Evolutionary conservation across 2,888 invertebrate species (phyloP).

Genomic region (Drosophila siamana): DNA sequence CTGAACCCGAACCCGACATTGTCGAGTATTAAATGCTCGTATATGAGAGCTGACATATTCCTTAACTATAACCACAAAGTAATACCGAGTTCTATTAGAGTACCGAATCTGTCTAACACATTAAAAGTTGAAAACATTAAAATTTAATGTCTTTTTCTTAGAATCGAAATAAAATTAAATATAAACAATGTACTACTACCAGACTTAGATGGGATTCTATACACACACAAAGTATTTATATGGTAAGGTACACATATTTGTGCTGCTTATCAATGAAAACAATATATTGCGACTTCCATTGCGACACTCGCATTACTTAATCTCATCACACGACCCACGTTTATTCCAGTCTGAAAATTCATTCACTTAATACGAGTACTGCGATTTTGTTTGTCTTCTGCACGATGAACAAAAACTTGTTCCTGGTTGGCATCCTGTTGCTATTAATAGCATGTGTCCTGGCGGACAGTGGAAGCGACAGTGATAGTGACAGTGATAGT

Average conservation of each 20-base stretch:
- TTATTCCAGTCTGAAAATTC: slow-evolving; percentile 46
- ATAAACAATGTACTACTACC: slow-evolving; percentile 3
- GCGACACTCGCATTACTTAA: slow-evolving; percentile 24
- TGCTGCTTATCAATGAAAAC: slow-evolving; percentile 50
- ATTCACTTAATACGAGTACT: slow-evolving; percentile 8
- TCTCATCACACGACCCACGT: slow-evolving; percentile 11
- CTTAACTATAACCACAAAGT: not conserved
- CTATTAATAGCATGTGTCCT: slow-evolving; percentile 29
- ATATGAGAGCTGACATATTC: slow-evolving; percentile 6
- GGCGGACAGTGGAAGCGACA: slow-evolving; percentile 41
- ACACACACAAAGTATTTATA: not conserved
- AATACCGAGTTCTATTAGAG: not conserved
- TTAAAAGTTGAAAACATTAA: slow-evolving; percentile 7
- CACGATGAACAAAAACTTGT: slow-evolving; percentile 35
- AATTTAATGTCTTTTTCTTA: slow-evolving; percentile 16
- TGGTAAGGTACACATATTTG: slow-evolving; percentile 12
- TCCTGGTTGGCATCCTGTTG: slow-evolving; percentile 30
- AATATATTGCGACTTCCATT: slow-evolving; percentile 32
- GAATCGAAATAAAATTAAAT: slow-evolving; percentile 12
- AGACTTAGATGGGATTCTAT: slow-evolving; percentile 3
- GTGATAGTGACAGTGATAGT: slow-evolving; percentile 51
- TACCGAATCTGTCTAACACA: slow-evolving; percentile 10
- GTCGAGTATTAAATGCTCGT: not conserved
- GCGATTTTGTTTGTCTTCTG: not conserved
- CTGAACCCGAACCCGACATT: slow-evolving; percentile 40